Conservation (phyloP, 2,113 vertebrate genomes). For the Heterochromis multidens region DNA sequence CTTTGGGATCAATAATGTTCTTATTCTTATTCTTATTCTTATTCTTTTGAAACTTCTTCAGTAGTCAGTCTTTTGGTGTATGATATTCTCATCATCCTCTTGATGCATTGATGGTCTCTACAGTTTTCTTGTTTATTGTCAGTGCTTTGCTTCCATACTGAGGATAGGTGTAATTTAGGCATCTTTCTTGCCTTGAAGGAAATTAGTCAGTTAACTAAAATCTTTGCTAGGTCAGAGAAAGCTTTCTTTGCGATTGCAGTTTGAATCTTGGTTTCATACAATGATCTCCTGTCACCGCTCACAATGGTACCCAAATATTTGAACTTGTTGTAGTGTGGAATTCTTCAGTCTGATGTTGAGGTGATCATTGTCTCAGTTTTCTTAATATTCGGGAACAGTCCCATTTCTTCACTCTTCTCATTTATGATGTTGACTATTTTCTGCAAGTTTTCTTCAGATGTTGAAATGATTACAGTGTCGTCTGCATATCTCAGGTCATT, state of each 20-base stretch:
- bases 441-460: background rate
- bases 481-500: background rate
- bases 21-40: too few relatives aligned
- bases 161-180: background rate
- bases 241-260: background rate
- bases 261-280: too few relatives aligned
- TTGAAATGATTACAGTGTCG: background rate
- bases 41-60: background rate
- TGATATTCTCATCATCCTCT: background rate
- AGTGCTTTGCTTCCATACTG: background rate
- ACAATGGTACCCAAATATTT: background rate
- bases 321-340: background rate
- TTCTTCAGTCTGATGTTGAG: background rate
- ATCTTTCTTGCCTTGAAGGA: background rate
- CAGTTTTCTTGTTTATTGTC: background rate
- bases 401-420: too few relatives aligned
- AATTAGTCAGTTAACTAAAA: background rate
- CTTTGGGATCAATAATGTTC: too few relatives aligned
- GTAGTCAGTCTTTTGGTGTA: background rate
- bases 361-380: too few relatives aligned
- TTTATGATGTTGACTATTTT: background rate
- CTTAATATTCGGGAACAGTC: too few relatives aligned
- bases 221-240: background rate
- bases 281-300: too few relatives aligned
- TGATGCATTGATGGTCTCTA: background rate